Evolutionary conservation across 2,797 vertebrate genomes (phyloP).

Genomic region (Prionace glauca): DNA sequence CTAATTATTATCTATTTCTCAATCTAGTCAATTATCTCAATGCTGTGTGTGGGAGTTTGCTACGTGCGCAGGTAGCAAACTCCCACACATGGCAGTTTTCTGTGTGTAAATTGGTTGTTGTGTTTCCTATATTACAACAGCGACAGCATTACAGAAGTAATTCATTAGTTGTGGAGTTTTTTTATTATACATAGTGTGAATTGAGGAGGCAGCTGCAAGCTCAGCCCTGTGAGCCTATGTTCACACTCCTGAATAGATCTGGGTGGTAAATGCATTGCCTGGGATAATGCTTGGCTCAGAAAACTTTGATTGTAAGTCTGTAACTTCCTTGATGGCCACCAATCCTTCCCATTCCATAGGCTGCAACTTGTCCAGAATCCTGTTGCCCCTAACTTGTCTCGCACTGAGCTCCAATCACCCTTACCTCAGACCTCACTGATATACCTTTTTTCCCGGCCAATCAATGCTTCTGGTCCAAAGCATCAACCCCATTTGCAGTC

Average conservation of each 20-base stretch:
- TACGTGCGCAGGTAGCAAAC: no score
- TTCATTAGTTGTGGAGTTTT: not conserved
- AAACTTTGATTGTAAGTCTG: no score
- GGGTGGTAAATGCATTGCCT: no score
- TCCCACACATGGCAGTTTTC: no score
- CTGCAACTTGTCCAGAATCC: no score
- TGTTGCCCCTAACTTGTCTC: not conserved
- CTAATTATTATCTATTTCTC: not conserved
- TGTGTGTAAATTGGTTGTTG: not conserved
- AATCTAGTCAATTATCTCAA: not conserved
- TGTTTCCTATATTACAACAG: not conserved
- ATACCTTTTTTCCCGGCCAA: not conserved
- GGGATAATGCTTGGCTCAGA: no score
- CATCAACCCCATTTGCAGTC: not conserved
- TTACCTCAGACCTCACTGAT: not conserved
- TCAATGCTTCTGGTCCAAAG: not conserved
- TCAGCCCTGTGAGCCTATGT: not conserved
- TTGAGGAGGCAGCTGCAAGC: not conserved
- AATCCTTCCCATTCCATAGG: no score
- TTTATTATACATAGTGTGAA: not conserved
- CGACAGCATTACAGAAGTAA: not conserved
- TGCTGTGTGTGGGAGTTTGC: not conserved
- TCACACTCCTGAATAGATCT: no score
- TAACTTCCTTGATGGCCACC: no score
- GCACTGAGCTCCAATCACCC: not conserved